Base-by-base conservation (phyloP, 2,113 vertebrate genomes). In the Pelvicachromis taeniatus region DNA sequence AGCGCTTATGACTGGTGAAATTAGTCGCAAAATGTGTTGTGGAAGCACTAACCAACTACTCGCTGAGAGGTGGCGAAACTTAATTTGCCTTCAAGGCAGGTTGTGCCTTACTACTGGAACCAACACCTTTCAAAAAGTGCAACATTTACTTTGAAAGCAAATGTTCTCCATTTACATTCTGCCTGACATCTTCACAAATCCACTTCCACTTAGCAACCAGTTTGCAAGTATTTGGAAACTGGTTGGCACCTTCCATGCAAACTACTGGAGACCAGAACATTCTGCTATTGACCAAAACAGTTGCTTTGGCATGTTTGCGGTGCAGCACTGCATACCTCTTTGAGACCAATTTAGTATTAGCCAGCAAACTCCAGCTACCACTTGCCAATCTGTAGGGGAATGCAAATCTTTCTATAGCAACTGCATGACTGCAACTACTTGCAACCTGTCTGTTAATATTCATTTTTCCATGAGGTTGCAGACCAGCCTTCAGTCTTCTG, bases 1-100 rank as follows among this genome's bases (percentile, higher is more conserved):
- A 33, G 55, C 0, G 4, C 4, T 10, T 9, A 9, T 40, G 38
- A 9, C 38, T 50, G 45, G 6, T 50, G 5, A 17, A 17, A 17
- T 17, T 4, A 11, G 45, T 50, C 45, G 6, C 14, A 7, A 16
- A 48, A 10, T 16, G 6, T 11, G 0, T 12, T 38, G 17, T 1
- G 59, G 56, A 19, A 59, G 19, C 33, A 63, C 59, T 63, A 35
- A 35, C 0, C 0, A 68, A 42, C 3, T 42, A 42, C 35, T 42
- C 3, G 6, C 45, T 48, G 14, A 48, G 45, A 16, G 35, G 63
- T 40, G 31, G 35, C 7, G 1, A 68, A 68, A 68, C n/a, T 68
- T 68, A 4, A 16, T 61, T 21, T 68, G 61, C 19, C 35, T 61
- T 68, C n/a, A 68, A 68, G 35, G n/a, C 35, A 68, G 23, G 63